phyloP scores from a whole-genome alignment of 2,888 invertebrate species.

The Microlaimidae sp. region DNA sequence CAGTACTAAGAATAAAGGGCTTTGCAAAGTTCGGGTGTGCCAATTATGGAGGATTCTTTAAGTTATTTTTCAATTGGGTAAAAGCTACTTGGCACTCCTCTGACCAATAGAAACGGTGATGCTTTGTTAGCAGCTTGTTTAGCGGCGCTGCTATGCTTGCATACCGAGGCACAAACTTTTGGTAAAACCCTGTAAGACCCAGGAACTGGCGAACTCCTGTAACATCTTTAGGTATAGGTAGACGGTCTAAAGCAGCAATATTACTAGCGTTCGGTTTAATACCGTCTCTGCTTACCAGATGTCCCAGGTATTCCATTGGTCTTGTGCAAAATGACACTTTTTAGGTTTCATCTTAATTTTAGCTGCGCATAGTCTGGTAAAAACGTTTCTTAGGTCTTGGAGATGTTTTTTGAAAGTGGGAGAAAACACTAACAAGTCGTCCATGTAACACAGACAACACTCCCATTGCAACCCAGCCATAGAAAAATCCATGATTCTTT shows the following conservation, averaged over 20 bases:
- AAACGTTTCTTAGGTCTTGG: conserved; percentile 19
- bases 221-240: conserved; percentile 21
- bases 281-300: conserved; percentile 24
- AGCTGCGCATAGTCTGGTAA: conserved; percentile 4
- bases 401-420: conserved; percentile 21
- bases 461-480: not conserved
- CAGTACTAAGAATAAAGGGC: conserved; percentile 24
- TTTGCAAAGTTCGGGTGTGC: conserved; percentile 20
- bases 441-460: conserved; percentile 16
- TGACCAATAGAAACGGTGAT: conserved; percentile 15
- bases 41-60: conserved; percentile 17
- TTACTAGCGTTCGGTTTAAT: conserved; percentile 24
- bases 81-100: conserved; percentile 13
- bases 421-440: conserved; percentile 16
- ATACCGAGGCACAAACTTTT: conserved; percentile 18
- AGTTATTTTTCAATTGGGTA: conserved; percentile 3
- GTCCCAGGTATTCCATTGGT: conserved; percentile 29
- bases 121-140: conserved; percentile 2
- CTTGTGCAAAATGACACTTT: conserved; percentile 20
- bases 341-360: conserved; percentile 21
- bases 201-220: conserved; percentile 21
- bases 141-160: conserved; percentile 9
- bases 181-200: conserved; percentile 29
- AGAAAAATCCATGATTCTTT: not conserved
- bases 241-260: conserved; percentile 19